These are phyloP conservation scores for Maccullochella peelii DNA, from an alignment of 2,113 vertebrate species.

Conservation along the genomic window DNA sequence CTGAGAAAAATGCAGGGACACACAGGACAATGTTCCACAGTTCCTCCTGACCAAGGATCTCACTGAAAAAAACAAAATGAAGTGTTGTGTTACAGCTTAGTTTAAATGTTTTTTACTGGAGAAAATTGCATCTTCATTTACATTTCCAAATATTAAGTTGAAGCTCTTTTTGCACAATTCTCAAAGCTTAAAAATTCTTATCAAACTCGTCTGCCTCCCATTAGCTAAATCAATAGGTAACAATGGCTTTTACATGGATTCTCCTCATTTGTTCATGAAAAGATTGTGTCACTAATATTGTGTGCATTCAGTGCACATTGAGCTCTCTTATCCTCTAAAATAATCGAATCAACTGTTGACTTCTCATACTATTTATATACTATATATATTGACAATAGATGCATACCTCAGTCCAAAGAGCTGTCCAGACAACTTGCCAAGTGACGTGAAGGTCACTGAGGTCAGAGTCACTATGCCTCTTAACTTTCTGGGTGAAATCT, in stretches of 20 bases:
- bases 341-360: background rate
- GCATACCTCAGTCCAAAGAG: slow-evolving; percentile 80
- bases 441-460: slow-evolving; percentile 54
- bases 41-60: slow-evolving; percentile 80
- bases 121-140: background rate
- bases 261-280: background rate
- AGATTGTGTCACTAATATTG: background rate
- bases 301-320: background rate
- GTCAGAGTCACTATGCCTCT: slow-evolving; percentile 79
- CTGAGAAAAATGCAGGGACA: slow-evolving; percentile 68
- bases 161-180: background rate
- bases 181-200: background rate
- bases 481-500: slow-evolving; percentile 79
- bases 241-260: background rate
- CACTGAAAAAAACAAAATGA: slow-evolving; percentile 63
- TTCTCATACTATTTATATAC: too few species aligned
- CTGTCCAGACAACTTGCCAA: slow-evolving; percentile 83
- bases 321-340: background rate
- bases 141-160: background rate
- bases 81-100: background rate
- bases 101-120: background rate
- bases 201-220: background rate
- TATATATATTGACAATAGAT: background rate
- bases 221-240: background rate
- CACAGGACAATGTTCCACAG: slow-evolving; percentile 82